Evolutionary conservation across 2,797 vertebrate species (phyloP), one percentile per base, ranked within the genome.

Genomic region (Phylloscopus collybita): DNA sequence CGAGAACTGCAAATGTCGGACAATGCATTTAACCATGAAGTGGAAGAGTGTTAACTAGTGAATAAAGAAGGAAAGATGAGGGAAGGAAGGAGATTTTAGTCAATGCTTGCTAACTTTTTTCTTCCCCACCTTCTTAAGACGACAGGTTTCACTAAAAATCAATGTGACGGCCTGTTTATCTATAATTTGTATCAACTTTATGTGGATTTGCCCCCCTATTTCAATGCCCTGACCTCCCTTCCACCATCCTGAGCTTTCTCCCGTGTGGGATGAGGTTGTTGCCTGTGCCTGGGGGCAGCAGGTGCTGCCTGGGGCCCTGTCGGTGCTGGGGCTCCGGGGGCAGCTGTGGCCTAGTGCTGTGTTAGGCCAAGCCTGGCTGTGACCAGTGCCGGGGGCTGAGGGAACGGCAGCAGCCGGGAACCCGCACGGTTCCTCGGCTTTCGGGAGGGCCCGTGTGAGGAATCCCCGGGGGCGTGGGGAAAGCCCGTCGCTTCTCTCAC

Each of bases 401-500:
- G 57, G 74, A 66, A 36, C 3, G 22, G 47, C 67, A 61, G 67
- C 47, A 54, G 47, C 34, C 21, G 6, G 47, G 47, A 29, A 9
- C 22, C 11, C 34, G 4, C 59, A 23, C 15, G 11, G 47, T 10
- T 78, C 60, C 47, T 15, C 2, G 7, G 34, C 32, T 42, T 14
- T 34, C 3, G 13, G 13, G 47, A n/a, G 23, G 4, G 5, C 40
- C 21, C 13, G 9, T 26, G 21, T 4, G 67, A 59, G 45, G 75
- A 36, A 72, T 29, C 7, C 64, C 36, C n/a, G 50, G n/a, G 53
- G 12, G 7, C 3, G n/a, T 2, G 11, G 15, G 78, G 38, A 19
- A 22, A 62, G 23, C 49, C 79, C 70, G 36, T 11, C 57, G 85
- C 81, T 45, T 66, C 70, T 72, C 96, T 95, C 94, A 96, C 94